A percentile compares a stretch with the other conserved stretches of the same genome.
Conservation (phyloP, 2,113 vertebrate genomes). For the Salvelinus alpinus region DNA sequence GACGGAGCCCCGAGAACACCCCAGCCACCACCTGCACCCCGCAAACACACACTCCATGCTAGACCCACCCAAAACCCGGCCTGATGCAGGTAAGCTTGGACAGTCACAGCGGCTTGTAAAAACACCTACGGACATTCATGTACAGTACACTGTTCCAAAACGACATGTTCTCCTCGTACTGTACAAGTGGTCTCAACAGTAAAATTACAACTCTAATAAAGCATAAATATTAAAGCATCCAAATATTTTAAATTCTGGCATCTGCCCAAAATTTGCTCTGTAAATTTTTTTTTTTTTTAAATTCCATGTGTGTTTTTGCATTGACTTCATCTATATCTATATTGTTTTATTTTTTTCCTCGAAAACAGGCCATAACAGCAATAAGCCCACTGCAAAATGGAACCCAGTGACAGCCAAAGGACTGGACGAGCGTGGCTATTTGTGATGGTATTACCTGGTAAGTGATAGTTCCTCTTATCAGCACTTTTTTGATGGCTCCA, state of each 20-base stretch:
- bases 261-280: no score
- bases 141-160: no score
- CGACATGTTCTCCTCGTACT: no score
- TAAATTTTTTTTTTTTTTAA: no score
- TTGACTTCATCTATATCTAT: no score
- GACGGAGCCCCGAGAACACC: constrained; percentile 55
- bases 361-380: constrained; percentile 74
- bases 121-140: not conserved
- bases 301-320: not conserved
- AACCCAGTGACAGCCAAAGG: constrained; percentile 77
- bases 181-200: not conserved
- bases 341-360: constrained; percentile 20
- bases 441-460: constrained; percentile 65
- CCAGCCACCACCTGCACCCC: constrained; percentile 54
- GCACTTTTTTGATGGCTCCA: not conserved
- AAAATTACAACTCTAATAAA: not conserved
- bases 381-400: constrained; percentile 80
- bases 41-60: constrained; percentile 66
- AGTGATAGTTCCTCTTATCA: constrained; percentile 16
- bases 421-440: constrained; percentile 76
- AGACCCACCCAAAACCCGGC: constrained; percentile 75
- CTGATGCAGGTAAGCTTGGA: constrained; percentile 72
- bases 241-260: not conserved
- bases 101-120: not conserved
- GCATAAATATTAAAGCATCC: not conserved